Conservation (phyloP, 2,113 vertebrate species). For the Elephantulus edwardii region DNA sequence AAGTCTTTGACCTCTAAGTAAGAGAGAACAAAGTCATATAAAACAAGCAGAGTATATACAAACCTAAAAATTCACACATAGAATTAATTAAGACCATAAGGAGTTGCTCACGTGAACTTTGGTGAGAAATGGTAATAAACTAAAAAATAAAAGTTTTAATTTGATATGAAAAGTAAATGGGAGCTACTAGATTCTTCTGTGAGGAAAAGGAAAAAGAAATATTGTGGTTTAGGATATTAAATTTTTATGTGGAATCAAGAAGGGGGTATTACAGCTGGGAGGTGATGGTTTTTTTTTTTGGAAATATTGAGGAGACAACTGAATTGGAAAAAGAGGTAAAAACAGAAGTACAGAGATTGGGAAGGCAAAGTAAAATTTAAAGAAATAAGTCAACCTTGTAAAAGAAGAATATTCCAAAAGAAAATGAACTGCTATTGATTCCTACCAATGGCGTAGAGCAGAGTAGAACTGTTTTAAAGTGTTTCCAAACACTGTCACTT, state of each 20-base stretch:
- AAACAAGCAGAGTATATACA: not conserved
- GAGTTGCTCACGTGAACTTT: not conserved
- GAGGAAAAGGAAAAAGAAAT: not conserved
- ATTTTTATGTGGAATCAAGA: not conserved
- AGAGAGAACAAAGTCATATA: not conserved
- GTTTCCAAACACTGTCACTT: not conserved
- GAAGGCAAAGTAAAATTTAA: not conserved
- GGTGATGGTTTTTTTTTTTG: not conserved
- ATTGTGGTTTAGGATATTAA: not conserved
- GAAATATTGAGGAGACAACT: not conserved
- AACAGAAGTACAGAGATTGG: not conserved
- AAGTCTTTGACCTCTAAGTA: not conserved
- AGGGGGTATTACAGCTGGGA: not conserved
- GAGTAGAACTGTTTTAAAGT: not conserved
- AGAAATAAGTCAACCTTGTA: conserved; percentile 12
- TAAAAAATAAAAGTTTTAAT: conserved; percentile 18
- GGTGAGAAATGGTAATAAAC: not conserved
- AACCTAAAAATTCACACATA: not conserved
- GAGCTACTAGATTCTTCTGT: not conserved
- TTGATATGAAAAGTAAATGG: not conserved
- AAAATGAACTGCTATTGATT: too few relatives aligned
- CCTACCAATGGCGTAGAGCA: not conserved
- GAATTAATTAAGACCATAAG: not conserved
- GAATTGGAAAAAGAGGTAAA: not conserved
- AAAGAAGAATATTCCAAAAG: not conserved